phyloP scores from a whole-genome alignment of 2,113 vertebrate genomes.

The Tragelaphus buxtoni region DNA sequence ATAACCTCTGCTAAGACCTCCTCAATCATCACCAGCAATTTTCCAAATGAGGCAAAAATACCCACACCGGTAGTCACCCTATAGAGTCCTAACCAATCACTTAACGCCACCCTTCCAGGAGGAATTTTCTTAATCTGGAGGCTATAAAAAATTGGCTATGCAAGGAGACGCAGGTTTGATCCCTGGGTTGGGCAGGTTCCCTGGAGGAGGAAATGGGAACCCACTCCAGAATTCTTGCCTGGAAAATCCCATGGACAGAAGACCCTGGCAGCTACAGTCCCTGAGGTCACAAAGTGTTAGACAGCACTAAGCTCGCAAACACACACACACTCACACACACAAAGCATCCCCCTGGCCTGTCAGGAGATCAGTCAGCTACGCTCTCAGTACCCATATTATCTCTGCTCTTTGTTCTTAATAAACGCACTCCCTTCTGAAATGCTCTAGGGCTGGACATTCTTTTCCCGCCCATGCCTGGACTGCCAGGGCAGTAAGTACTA shows the following conservation, averaged over 20 bases:
- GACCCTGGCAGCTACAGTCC: background rate
- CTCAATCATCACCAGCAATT: background rate
- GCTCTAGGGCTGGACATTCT: background rate
- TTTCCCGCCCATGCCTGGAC: background rate
- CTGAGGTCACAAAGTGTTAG: background rate
- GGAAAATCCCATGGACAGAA: background rate
- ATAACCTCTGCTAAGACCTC: background rate
- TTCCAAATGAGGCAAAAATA: background rate
- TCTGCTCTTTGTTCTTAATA: background rate
- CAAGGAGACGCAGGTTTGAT: accelerated
- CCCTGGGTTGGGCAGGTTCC: background rate
- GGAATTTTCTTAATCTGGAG: background rate
- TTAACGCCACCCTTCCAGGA: background rate
- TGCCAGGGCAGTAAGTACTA: background rate
- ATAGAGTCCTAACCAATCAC: background rate
- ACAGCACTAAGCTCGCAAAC: accelerated
- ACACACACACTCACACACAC: background rate
- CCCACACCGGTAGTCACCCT: background rate
- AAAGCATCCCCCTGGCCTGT: background rate
- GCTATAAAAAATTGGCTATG: background rate
- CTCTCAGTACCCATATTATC: background rate
- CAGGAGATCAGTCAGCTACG: background rate
- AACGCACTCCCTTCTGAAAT: background rate
- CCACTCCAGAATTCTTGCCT: background rate
- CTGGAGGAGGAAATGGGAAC: background rate